Evolutionary conservation across 2,113 vertebrate genomes (phyloP).

Genomic region (Nicator chloris): DNA sequence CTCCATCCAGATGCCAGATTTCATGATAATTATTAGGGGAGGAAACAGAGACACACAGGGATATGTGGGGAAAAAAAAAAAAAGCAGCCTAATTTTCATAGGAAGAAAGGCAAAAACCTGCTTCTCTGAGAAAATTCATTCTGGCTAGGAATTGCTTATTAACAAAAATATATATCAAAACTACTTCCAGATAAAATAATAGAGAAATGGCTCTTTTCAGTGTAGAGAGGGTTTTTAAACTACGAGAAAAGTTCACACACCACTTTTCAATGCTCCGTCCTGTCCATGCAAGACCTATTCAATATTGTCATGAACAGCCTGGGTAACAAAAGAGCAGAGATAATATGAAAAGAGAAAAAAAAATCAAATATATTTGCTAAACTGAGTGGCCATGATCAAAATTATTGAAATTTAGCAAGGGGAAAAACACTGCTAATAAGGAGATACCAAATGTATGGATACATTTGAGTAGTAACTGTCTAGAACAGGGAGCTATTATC

Average conservation of each 20-base stretch:
- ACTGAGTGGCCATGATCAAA: background rate
- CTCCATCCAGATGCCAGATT: background rate
- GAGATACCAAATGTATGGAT: background rate
- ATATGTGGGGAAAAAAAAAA: background rate
- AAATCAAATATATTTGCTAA: background rate
- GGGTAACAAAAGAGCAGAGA: background rate
- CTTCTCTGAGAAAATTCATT: background rate
- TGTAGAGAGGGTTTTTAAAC: background rate
- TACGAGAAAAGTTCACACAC: background rate
- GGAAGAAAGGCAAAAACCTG: background rate
- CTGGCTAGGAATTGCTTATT: background rate
- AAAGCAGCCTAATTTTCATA: background rate
- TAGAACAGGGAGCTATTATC: background rate
- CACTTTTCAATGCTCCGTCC: background rate
- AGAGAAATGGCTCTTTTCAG: background rate
- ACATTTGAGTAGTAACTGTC: background rate
- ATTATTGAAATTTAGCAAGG: background rate
- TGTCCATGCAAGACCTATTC: background rate
- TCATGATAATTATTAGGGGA: background rate
- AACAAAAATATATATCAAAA: background rate
- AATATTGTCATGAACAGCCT: background rate
- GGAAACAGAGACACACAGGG: accelerated
- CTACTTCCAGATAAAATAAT: background rate
- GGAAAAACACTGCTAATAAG: background rate
- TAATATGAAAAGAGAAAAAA: background rate